Evolutionary conservation across 2,888 invertebrate species (phyloP).

Genomic region (Morpho helenor): DNA sequence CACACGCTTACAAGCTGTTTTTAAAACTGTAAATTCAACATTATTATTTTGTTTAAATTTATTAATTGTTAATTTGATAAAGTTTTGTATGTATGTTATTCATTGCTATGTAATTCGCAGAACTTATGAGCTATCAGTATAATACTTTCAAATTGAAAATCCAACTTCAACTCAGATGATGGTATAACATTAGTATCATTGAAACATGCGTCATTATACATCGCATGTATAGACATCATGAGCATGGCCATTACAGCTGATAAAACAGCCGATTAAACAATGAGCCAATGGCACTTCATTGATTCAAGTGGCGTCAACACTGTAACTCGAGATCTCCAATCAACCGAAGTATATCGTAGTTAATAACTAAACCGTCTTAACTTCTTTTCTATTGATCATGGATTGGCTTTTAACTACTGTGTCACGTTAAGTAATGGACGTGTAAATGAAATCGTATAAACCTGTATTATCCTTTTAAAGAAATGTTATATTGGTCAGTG

Average conservation of each 20-base stretch:
- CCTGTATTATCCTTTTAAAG: too few relatives aligned
- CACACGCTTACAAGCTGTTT: too few relatives aligned
- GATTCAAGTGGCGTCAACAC: slow-evolving; percentile 67
- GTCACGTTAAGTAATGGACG: too few relatives aligned
- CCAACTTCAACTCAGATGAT: not conserved
- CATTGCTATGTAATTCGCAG: slow-evolving; percentile 2
- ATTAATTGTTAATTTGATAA: too few relatives aligned
- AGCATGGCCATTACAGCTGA: slow-evolving; percentile 62
- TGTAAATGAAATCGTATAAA: too few relatives aligned
- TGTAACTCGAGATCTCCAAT: slow-evolving; percentile 65
- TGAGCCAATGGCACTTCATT: slow-evolving; percentile 70
- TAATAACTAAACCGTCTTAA: slow-evolving; percentile 9
- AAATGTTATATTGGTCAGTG: too few relatives aligned
- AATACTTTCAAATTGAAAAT: slow-evolving; percentile 9
- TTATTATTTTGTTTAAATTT: too few relatives aligned
- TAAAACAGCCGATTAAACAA: slow-evolving; percentile 73
- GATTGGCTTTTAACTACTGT: too few relatives aligned
- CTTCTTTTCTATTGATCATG: not conserved
- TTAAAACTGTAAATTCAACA: too few relatives aligned
- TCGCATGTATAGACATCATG: slow-evolving; percentile 16
- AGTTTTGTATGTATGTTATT: not conserved
- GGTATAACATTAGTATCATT: not conserved
- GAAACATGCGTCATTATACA: slow-evolving; percentile 3
- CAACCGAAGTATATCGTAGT: slow-evolving; percentile 1
- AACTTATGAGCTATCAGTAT: slow-evolving; percentile 1